Conservation (phyloP, 2,797 vertebrate species). For the Enteromius treurensis region DNA sequence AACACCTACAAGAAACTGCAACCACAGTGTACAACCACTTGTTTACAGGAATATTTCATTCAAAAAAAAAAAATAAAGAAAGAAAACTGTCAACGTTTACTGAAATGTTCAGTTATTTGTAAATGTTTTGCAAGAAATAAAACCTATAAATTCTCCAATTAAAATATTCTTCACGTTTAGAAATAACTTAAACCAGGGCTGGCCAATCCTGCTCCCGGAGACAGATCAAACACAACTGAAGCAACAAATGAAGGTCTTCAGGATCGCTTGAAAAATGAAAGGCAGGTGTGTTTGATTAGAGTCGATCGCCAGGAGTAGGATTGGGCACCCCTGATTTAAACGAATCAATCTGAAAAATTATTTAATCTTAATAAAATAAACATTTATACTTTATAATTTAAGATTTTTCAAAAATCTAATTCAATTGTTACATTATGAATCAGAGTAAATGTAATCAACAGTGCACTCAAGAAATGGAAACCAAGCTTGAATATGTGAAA, state of each 20-base stretch:
- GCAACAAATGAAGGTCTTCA: too few relatives aligned
- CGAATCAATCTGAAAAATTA: background rate
- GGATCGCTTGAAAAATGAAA: too few relatives aligned
- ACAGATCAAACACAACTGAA: too few relatives aligned
- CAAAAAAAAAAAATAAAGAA: background rate
- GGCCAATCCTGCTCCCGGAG: too few relatives aligned
- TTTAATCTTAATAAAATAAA: background rate
- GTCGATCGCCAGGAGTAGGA: too few relatives aligned
- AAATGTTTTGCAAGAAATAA: background rate
- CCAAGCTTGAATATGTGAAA: background rate
- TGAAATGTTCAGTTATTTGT: background rate
- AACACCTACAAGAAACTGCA: background rate
- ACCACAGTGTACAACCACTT: too few relatives aligned
- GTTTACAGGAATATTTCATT: background rate
- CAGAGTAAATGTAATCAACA: background rate
- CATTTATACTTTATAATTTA: background rate
- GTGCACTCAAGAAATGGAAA: background rate
- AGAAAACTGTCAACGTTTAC: background rate
- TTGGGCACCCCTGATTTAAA: too few relatives aligned
- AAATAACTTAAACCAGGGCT: background rate
- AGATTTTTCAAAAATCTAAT: background rate
- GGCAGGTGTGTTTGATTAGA: too few relatives aligned
- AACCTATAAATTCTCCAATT: background rate
- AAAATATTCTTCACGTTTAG: too few relatives aligned
- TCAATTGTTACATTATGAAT: background rate